Evolutionary conservation across 2,113 vertebrate species (phyloP).

Genomic region (Abramis brama): DNA sequence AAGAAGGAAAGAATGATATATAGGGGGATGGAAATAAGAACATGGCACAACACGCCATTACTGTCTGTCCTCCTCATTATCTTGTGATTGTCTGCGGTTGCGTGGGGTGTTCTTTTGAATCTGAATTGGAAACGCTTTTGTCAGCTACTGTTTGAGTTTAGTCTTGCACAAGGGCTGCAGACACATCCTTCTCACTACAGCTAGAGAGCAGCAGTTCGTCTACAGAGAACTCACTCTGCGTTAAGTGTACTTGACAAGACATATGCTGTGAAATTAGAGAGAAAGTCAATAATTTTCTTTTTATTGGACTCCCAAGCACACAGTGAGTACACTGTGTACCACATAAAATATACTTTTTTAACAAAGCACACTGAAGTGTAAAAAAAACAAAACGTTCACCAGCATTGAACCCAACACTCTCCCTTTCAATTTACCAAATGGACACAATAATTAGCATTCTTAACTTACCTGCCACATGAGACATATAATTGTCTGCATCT

Average conservation of each 20-base stretch:
- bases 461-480: conserved; percentile 39
- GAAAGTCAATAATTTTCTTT: conserved; percentile 30
- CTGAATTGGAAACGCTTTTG: conserved; percentile 49
- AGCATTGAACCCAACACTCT: conserved; percentile 8
- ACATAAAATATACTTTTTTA: conserved; percentile 42
- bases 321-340: conserved; percentile 6
- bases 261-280: conserved; percentile 24
- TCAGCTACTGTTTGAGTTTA: conserved; percentile 43
- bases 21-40: conserved; percentile 33
- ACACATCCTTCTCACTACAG: conserved; percentile 23
- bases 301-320: conserved; percentile 15
- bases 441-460: conserved; percentile 52
- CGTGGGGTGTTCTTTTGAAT: conserved; percentile 56
- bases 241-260: conserved; percentile 17
- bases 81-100: conserved; percentile 37
- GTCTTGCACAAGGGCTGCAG: conserved; percentile 12
- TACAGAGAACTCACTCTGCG: conserved; percentile 31
- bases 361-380: conserved; percentile 35
- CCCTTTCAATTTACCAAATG: conserved; percentile 48
- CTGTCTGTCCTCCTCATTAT: conserved; percentile 53
- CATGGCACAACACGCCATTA: conserved; percentile 47
- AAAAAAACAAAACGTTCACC: conserved; percentile 37
- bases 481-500: conserved; percentile 50
- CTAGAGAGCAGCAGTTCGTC: conserved; percentile 40
- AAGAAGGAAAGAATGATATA: conserved; percentile 27